Evolutionary conservation across 2,113 vertebrate genomes (phyloP), one percentile per base, ranked within the genome.

Genomic region (Oncorhynchus nerka): DNA sequence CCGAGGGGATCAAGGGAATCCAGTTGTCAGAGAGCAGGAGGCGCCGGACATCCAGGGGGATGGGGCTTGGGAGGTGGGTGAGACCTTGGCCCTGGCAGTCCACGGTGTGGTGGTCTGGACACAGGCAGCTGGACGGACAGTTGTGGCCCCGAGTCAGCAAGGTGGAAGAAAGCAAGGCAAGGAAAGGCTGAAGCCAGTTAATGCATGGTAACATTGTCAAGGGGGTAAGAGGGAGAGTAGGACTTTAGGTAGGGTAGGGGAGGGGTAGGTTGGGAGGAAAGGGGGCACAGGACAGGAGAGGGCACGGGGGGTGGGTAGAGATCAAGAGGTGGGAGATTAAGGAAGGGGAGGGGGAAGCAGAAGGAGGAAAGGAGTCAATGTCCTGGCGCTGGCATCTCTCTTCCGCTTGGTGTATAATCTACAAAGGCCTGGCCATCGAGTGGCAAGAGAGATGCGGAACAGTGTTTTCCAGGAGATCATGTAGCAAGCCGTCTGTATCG

Each of bases 21-120:
- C 92, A 94, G 92, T 98, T 98, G 87, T 96, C 93, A 57, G 95
- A 94, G 73, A 95, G 93, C 2, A 97, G 91, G 30, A 97, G 94
- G 85, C 97, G 95, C 83, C 95, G 94, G 48, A 97, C 94, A 55
- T 95, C 95, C 92, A 98, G 64, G 2, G 97, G 96, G 76, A 98
- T 95, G 3, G 92, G 92, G 59, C 93, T 94, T 1, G 96, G 96
- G 83, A 97, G 92, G 66, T 89, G 93, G 9, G 94, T 95, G 19
- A 98, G 95, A 79, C 96, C 96, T 83, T 91, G 92, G 75, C 93
- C 93, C 64, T 93, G 92, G 91, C 96, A 98, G 83, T 98, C 94
- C 88, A 98, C 95, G 0, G 96, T 97, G 91, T 97, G 95, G 67
- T 94, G 95, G 91, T 96, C 97, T 62, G 93, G 91, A 90, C 97